A percentile compares a stretch with the other conserved stretches of the same genome.
Conservation (phyloP, 2,113 vertebrate genomes). For the Phaethornis superciliosus region DNA sequence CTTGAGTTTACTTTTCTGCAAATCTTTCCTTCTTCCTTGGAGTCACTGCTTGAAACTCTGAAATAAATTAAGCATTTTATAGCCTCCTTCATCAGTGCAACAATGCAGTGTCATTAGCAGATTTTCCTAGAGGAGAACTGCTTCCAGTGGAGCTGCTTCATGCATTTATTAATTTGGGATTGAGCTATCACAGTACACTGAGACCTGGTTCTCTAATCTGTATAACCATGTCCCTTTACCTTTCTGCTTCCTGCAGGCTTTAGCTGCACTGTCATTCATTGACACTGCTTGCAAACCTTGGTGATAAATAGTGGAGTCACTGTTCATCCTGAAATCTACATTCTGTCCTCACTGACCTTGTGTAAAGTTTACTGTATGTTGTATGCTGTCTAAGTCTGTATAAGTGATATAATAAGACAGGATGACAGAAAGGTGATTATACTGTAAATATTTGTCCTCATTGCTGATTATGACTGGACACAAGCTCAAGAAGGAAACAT, state of each 20-base stretch:
- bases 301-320: neutral
- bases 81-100: neutral
- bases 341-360: neutral
- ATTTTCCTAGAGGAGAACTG: neutral
- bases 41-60: neutral
- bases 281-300: neutral
- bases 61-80: neutral
- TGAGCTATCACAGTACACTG: neutral
- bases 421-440: neutral
- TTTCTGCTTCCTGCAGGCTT: neutral
- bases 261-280: neutral
- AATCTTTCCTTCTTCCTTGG: neutral
- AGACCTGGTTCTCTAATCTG: neutral
- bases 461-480: neutral
- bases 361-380: neutral
- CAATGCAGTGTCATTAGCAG: neutral
- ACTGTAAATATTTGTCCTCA: neutral
- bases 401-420: neutral
- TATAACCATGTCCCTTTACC: neutral
- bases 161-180: neutral
- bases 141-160: neutral
- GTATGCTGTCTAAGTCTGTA: neutral
- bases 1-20: neutral
- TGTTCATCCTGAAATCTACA: neutral
- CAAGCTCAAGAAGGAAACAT: neutral